Conservation (phyloP, 2,888 invertebrate genomes). For the Dusona sp. region DNA sequence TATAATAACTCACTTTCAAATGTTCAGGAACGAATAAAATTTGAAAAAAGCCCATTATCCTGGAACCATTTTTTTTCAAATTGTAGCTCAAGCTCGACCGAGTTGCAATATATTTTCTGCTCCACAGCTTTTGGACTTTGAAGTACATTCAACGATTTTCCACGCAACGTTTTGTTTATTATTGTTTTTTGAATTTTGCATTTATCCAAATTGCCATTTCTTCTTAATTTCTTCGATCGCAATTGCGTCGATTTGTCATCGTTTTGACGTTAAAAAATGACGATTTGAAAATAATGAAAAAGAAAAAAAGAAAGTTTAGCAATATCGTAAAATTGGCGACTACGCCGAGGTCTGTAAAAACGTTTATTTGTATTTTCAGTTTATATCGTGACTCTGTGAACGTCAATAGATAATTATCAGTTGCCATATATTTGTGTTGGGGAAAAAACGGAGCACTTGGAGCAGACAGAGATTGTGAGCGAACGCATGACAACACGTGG, state of each 20-base stretch:
- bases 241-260: no score
- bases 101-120: not conserved
- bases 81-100: not conserved
- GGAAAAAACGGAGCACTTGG: not conserved
- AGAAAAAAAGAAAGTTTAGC: not conserved
- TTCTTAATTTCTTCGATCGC: no score
- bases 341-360: not conserved
- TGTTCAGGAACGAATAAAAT: not conserved
- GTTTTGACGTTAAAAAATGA: no score
- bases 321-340: not conserved
- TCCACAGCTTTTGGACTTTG: not conserved
- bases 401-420: constrained; percentile 15
- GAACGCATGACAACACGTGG: constrained; percentile 28
- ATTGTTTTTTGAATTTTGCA: no score
- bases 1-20: not conserved
- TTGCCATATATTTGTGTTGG: not conserved
- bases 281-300: not conserved
- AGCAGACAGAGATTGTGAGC: constrained; percentile 7
- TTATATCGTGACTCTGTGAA: constrained; percentile 1
- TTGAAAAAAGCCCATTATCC: not conserved
- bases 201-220: not conserved
- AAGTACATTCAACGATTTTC: no score
- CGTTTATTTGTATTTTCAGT: not conserved
- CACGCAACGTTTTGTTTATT: no score
- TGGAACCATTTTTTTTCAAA: not conserved